A percentile compares a stretch with the other conserved stretches of the same genome.
Conservation (phyloP, 2,797 vertebrate genomes). For the Hippocampus kuda region DNA sequence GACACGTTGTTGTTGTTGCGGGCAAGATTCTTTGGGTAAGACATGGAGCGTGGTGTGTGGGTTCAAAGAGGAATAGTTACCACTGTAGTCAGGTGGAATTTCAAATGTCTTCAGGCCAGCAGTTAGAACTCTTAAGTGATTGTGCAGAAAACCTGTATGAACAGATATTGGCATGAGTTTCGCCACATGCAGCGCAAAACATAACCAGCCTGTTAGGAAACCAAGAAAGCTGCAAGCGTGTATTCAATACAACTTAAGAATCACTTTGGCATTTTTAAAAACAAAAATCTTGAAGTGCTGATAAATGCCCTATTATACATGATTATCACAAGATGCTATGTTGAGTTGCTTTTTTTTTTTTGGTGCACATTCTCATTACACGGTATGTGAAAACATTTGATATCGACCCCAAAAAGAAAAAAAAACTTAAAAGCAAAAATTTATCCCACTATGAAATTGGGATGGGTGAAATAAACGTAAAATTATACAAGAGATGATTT, state of each 20-base stretch:
- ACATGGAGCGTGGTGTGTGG: background rate
- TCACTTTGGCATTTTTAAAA: too few species aligned
- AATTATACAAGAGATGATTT: background rate
- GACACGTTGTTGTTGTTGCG: background rate
- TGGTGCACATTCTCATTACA: too few species aligned
- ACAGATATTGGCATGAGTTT: background rate
- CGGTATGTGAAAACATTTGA: too few species aligned
- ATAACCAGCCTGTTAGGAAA: background rate
- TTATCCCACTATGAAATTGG: background rate
- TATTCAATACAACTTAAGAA: too few species aligned
- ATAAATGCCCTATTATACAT: too few species aligned
- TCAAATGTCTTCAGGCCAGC: constrained; percentile 72
- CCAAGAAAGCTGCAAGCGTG: too few species aligned
- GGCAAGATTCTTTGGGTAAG: background rate
- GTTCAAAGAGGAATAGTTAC: constrained; percentile 50
- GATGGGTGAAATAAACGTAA: too few species aligned
- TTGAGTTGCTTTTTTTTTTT: too few species aligned
- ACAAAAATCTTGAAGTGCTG: too few species aligned
- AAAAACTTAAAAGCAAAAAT: too few species aligned
- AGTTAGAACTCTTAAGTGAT: constrained; percentile 50
- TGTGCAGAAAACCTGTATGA: constrained; percentile 46
- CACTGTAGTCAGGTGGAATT: constrained; percentile 74
- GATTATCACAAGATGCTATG: too few species aligned
- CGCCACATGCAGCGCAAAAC: background rate
- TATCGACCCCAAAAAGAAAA: too few species aligned